Base-by-base conservation (phyloP, 2,797 vertebrate species). In the Tauraco hartlaubi region DNA sequence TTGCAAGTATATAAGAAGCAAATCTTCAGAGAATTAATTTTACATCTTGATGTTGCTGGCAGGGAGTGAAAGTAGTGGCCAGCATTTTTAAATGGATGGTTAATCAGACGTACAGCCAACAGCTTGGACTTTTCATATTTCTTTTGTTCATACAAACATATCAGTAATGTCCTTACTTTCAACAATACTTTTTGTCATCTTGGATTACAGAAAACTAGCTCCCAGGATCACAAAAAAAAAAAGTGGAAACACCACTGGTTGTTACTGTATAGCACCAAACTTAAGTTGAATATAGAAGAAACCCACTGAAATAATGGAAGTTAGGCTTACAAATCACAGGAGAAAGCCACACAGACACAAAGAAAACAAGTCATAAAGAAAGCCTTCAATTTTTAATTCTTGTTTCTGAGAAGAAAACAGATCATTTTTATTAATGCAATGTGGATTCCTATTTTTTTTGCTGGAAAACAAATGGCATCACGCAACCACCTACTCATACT, bases 21-120 rank as follows among this genome's bases (percentile, higher is more conserved):
- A 59, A 75, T 54, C n/a, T 90, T 92, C 85, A 80, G 39, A 48
- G 59, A 86, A 93, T 31, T 71, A 56, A 88, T 74, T 85, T 90
- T 87, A 29, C 5, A 44, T 77, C 37, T 79, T 78, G 61, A 76
- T 81, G 20, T 64, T 78, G 54, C 46, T 82, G 52, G 44, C 49
- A 83, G 35, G 11, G 25, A 63, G 33, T 37, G 18, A 55, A 87
- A 92, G 26, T 33, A 73, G 20, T 41, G 37, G 16, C 25, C 44
- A 62, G 67, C 21, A 51, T 49, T 91, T 84, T 85, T 37, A 90
- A 82, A 71, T 61, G 31, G 31, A 15, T 56, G 17, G 26, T 52
- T 79, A 87, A 87, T 64, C 76, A 74, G 56, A 85, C 37, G 19
- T 63, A 58, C 13, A 77, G 56, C 31, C 19, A 91, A 77, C 33